phyloP scores from a whole-genome alignment of 2,113 vertebrate genomes.

The Hiodon tergisus region DNA sequence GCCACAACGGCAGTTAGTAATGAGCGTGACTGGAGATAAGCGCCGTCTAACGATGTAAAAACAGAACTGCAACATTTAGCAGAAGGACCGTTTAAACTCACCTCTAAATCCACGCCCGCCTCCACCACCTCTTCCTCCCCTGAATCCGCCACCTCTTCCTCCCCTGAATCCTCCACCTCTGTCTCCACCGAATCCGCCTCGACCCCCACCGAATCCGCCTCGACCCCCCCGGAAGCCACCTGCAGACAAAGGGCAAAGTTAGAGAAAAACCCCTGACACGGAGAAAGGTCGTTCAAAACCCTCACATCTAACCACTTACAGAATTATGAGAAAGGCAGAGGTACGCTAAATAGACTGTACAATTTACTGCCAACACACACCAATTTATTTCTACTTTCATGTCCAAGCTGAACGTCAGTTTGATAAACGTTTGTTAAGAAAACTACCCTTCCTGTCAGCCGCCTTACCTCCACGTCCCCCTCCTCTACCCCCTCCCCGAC shows the following conservation, averaged over 20 bases:
- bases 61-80: no score
- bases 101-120: conserved; percentile 72
- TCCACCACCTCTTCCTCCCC: conserved; percentile 62
- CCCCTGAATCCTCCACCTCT: conserved; percentile 63
- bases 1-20: no score
- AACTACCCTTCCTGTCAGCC: background rate
- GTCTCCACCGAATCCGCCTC: conserved; percentile 48
- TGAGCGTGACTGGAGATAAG: no score
- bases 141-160: conserved; percentile 69
- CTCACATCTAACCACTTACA: background rate
- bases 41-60: no score
- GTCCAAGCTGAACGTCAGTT: background rate
- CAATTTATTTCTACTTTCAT: no score
- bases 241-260: conserved; percentile 28
- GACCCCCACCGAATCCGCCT: conserved; percentile 57
- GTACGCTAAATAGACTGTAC: no score
- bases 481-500: conserved; percentile 74
- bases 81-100: conserved; percentile 40
- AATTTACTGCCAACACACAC: no score
- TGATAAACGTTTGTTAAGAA: background rate
- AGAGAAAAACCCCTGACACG: background rate
- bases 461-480: conserved; percentile 66
- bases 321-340: no score
- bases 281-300: background rate
- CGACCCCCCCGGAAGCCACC: conserved; percentile 63